A percentile compares a stretch with the other conserved stretches of the same genome.
phyloP scores from a whole-genome alignment of 2,888 invertebrate species.

The Lacanobia wlatinum region DNA sequence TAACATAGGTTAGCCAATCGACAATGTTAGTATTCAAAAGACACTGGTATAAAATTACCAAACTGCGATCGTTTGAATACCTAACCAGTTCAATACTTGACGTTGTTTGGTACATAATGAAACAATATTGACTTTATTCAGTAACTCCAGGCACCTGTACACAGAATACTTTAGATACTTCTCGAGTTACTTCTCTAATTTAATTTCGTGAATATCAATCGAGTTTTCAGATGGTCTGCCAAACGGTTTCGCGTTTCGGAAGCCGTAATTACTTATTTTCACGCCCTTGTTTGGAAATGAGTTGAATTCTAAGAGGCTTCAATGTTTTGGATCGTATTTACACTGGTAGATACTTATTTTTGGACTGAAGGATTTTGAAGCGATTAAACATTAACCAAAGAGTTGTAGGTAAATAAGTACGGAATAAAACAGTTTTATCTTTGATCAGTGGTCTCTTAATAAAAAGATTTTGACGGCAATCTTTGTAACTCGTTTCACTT shows the following conservation, averaged over 20 bases:
- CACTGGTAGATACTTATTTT: background rate
- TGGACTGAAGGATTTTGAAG: background rate
- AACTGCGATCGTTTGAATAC: conserved; percentile 50
- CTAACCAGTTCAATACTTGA: conserved; percentile 46
- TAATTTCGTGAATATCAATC: conserved; percentile 56
- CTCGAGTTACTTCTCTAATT: conserved; percentile 38
- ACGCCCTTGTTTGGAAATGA: conserved; percentile 32
- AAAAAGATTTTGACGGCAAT: too few species aligned
- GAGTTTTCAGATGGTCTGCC: conserved; percentile 39
- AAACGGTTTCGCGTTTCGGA: conserved; percentile 45
- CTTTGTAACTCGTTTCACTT: too few species aligned
- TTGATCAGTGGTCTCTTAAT: background rate
- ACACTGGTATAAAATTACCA: conserved; percentile 48
- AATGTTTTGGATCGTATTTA: conserved; percentile 35
- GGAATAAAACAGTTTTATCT: background rate
- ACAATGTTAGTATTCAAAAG: conserved; percentile 40
- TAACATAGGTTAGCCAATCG: background rate
- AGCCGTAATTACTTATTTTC: conserved; percentile 58
- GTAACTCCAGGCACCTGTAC: conserved; percentile 45
- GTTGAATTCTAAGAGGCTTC: conserved; percentile 41
- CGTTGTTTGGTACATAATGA: conserved; percentile 39
- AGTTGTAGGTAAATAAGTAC: background rate
- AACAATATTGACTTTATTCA: conserved; percentile 59
- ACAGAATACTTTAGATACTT: conserved; percentile 46
- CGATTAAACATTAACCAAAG: background rate